Conservation (phyloP, 2,888 invertebrate genomes). For the Arge pagana region DNA sequence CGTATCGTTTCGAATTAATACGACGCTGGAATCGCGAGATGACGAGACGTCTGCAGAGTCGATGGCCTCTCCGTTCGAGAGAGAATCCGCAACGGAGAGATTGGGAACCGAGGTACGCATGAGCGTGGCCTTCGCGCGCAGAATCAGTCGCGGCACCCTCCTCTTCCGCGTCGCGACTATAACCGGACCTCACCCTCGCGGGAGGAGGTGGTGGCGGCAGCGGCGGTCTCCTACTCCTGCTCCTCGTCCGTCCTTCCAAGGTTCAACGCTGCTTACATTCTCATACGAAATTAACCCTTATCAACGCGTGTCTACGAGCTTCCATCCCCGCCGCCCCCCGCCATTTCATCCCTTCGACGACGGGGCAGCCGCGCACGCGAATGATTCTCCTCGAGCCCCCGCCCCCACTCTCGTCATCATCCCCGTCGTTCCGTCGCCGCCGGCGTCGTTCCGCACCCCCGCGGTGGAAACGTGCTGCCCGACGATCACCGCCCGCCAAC, state of each 20-base stretch:
- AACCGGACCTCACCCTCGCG: slow-evolving; percentile 27
- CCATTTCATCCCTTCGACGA: slow-evolving; percentile 16
- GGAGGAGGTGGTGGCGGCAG: too few relatives aligned
- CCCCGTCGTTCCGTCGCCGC: slow-evolving; percentile 13
- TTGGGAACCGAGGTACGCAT: slow-evolving; percentile 39
- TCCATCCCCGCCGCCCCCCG: slow-evolving; percentile 11
- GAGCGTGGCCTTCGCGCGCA: slow-evolving; percentile 36
- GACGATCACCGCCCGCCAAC: slow-evolving; percentile 43
- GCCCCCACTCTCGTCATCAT: slow-evolving; percentile 1
- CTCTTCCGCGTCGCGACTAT: slow-evolving; percentile 32
- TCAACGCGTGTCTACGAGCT: slow-evolving; percentile 48
- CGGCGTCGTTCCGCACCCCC: slow-evolving; percentile 27
- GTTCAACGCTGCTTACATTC: slow-evolving; percentile 48
- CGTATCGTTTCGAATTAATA: too few relatives aligned
- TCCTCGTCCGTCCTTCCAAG: slow-evolving; percentile 33
- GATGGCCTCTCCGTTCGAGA: slow-evolving; percentile 25
- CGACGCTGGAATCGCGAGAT: too few relatives aligned
- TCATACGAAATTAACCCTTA: slow-evolving; percentile 61
- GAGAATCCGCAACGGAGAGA: slow-evolving; percentile 38
- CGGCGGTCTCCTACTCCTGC: slow-evolving; percentile 3
- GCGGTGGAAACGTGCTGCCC: slow-evolving; percentile 12
- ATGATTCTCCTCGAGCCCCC: slow-evolving; percentile 19
- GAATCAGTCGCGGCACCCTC: slow-evolving; percentile 25
- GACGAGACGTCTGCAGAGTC: too few relatives aligned
- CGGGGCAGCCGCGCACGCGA: background rate